Conservation (phyloP, 2,888 invertebrate species). For the Fabriciana adippe region DNA sequence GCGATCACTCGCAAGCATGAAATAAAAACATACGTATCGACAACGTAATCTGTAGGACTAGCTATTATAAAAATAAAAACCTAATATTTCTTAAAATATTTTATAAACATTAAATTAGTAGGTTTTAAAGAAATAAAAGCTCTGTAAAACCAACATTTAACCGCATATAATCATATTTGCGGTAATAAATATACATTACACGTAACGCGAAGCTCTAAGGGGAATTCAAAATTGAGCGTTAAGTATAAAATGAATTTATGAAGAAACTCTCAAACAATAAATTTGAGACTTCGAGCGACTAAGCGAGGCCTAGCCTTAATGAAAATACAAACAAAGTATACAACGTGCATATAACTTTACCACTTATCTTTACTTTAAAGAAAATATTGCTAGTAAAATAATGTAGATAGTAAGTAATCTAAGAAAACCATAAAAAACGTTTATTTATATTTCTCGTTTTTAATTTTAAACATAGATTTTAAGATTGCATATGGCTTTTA, state of each 20-base stretch:
- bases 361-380: neutral
- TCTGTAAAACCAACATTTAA: neutral
- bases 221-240: slow-evolving; percentile 32
- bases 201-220: slow-evolving; percentile 14
- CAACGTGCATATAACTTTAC: slow-evolving; percentile 1
- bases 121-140: too few relatives aligned
- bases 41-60: too few relatives aligned
- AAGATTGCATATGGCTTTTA: too few relatives aligned
- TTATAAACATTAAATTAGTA: too few relatives aligned
- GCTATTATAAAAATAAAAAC: too few relatives aligned
- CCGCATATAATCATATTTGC: neutral
- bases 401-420: too few relatives aligned
- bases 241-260: slow-evolving; percentile 36
- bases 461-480: too few relatives aligned
- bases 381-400: neutral
- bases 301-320: slow-evolving; percentile 7
- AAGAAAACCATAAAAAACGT: too few relatives aligned
- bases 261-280: slow-evolving; percentile 28
- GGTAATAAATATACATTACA: slow-evolving; percentile 9
- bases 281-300: slow-evolving; percentile 16
- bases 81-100: too few relatives aligned
- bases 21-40: too few relatives aligned
- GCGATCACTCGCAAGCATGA: too few relatives aligned
- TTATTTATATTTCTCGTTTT: too few relatives aligned
- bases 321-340: slow-evolving; percentile 9